Conservation (phyloP, 2,888 invertebrate genomes). For the Ophion ventricosus region DNA sequence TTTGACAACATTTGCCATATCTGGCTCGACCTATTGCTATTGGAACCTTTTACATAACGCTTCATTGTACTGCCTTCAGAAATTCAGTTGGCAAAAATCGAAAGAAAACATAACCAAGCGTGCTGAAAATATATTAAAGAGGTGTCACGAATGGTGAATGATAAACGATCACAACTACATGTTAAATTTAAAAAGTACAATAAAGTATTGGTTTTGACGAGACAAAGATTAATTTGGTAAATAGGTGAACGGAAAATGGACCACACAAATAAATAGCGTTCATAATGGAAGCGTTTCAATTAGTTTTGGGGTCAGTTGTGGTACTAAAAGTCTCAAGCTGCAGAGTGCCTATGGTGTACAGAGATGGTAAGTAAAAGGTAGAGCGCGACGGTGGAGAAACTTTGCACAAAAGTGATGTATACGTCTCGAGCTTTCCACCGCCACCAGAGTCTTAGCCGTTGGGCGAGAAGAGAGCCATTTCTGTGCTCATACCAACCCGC, state of each 20-base stretch:
- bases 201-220: background rate
- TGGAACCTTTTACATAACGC: too few relatives aligned
- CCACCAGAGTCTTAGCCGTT: background rate
- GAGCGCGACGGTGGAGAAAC: background rate
- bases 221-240: background rate
- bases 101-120: too few relatives aligned
- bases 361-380: background rate
- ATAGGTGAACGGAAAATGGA: background rate
- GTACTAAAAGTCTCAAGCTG: background rate
- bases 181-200: background rate
- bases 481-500: background rate
- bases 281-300: background rate
- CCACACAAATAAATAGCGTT: background rate
- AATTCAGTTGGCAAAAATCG: too few relatives aligned
- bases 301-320: background rate
- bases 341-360: background rate
- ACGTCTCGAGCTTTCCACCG: background rate
- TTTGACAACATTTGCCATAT: too few relatives aligned
- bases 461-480: slow-evolving; percentile 22
- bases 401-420: background rate
- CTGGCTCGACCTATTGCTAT: too few relatives aligned
- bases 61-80: too few relatives aligned
- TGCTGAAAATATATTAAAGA: too few relatives aligned
- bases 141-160: too few relatives aligned
- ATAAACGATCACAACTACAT: too few relatives aligned